A percentile compares a stretch with the other conserved stretches of the same genome.
phyloP scores from a whole-genome alignment of 2,888 invertebrate species.

The Campaea margaritaria region DNA sequence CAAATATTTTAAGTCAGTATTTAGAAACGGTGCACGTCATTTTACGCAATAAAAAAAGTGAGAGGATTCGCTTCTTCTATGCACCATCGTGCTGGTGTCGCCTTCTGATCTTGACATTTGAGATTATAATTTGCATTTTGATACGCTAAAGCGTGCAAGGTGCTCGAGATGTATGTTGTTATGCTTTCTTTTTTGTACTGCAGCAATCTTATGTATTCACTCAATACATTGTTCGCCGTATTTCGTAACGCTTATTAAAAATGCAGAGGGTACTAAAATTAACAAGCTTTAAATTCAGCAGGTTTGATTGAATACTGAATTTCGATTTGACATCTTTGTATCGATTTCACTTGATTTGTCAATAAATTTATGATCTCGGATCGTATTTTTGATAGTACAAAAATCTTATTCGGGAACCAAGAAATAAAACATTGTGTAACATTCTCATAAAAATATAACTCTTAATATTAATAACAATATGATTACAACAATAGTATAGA shows the following conservation, averaged over 20 bases:
- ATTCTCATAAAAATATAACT: constrained; percentile 25
- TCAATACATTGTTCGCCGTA: background rate
- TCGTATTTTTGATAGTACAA: too few species aligned
- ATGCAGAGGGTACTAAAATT: too few species aligned
- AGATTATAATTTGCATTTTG: constrained; percentile 56
- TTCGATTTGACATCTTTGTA: too few species aligned
- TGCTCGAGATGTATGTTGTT: constrained; percentile 7
- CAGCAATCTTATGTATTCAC: background rate
- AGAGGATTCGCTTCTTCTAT: constrained; percentile 63
- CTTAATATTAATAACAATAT: constrained; percentile 26
- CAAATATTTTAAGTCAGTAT: constrained; percentile 1
- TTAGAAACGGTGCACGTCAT: constrained; percentile 11
- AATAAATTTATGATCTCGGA: too few species aligned
- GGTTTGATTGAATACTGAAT: too few species aligned
- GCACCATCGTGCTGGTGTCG: constrained; percentile 47
- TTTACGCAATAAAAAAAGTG: constrained; percentile 68
- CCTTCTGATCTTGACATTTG: constrained; percentile 75
- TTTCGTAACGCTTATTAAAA: too few species aligned
- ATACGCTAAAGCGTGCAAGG: constrained; percentile 38
- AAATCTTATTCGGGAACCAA: background rate
- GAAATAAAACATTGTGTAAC: constrained; percentile 6
- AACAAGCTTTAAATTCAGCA: too few species aligned
- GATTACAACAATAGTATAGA: constrained; percentile 16
- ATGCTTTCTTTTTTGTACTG: constrained; percentile 41
- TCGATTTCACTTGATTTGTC: too few species aligned